Base-by-base conservation (phyloP, 2,797 vertebrate species). In the Synanceia verrucosa region DNA sequence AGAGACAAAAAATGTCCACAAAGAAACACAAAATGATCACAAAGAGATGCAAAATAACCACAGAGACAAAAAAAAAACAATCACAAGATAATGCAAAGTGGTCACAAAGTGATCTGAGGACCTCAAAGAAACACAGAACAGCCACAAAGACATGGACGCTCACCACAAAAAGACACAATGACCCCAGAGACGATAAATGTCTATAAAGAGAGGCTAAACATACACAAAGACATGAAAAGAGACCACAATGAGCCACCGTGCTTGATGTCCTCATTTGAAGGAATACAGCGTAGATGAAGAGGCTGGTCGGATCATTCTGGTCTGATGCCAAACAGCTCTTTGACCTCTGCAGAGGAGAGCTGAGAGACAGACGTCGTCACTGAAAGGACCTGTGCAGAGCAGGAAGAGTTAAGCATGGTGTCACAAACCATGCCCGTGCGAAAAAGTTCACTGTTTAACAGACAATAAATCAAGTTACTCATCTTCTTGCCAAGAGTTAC, bases 291-390 rank as follows among this genome's bases (percentile, higher is more conserved):
- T 24, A 46, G 62, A 23, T 50, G 55, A 28, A 26, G 53, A 70
- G 44, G 52, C 28, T 34, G 12, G 34, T 60, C 10, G 14, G 72
- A 76, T 75, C 73, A 76, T 78, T 85, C 74, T 81, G 66, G 76
- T 81, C 85, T 73, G 75, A 76, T 77, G 73, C 58, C 69, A 50
- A 55, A 34, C 14, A 9, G 41, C 47, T 33, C 73, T 85, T 83
- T 85, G 78, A 87, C 77, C 81, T 77, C 65, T 64, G 64, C 71
- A 36, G 37, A 72, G 37, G 14, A 51, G 55, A 69, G 59, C 56
- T 12, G 60, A 65, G 56, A 67, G 52, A 48, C 24, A 8, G 9
- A 39, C 37, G 41, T 63, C 23, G 43, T 55, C 57, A 36, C 43
- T 24, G 24, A 53, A 9, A 1, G 36, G 26, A 24, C 43, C 47